Evolutionary conservation across 1,140 invertebrate species (phyloP).

Genomic region (Tyrophagus putrescentiae): DNA sequence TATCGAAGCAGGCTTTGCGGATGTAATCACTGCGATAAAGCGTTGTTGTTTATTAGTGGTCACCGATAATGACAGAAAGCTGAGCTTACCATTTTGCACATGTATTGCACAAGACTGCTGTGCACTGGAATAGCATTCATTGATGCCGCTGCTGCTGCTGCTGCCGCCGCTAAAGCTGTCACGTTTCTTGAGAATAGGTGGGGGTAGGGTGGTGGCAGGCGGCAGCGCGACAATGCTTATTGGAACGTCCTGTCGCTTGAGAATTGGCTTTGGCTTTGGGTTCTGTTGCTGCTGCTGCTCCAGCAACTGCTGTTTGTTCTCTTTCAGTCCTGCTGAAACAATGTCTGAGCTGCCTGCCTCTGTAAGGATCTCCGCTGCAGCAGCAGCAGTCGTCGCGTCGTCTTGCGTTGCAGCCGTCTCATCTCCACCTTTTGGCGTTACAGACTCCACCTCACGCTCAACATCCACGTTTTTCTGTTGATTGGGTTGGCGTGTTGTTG

Average conservation of each 20-base stretch:
- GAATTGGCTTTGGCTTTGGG: conserved; percentile 5
- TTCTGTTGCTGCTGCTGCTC: not conserved
- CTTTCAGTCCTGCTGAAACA: too few relatives aligned
- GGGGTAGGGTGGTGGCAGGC: not conserved
- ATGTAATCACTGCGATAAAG: too few relatives aligned
- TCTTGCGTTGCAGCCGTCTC: not conserved
- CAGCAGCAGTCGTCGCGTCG: not conserved
- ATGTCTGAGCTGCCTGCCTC: too few relatives aligned
- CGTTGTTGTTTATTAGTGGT: not conserved
- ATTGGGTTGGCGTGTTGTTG: not conserved
- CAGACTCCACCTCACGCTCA: conserved; percentile 7
- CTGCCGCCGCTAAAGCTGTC: conserved; percentile 4
- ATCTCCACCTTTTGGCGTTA: not conserved
- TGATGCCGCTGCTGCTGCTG: not conserved
- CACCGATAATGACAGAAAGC: not conserved
- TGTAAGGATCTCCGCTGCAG: too few relatives aligned
- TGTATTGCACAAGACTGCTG: too few relatives aligned
- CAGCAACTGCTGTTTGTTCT: not conserved
- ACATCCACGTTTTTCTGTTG: not conserved
- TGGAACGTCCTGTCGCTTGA: not conserved
- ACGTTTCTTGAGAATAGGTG: conserved; percentile 17
- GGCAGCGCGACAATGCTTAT: not conserved
- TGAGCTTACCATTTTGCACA: not conserved
- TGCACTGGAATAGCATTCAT: not conserved
- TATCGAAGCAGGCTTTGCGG: not conserved